These are phyloP conservation scores for Macrosoma leucophasiata DNA, from an alignment of 2,888 invertebrate genomes.

Conservation along the genomic window DNA sequence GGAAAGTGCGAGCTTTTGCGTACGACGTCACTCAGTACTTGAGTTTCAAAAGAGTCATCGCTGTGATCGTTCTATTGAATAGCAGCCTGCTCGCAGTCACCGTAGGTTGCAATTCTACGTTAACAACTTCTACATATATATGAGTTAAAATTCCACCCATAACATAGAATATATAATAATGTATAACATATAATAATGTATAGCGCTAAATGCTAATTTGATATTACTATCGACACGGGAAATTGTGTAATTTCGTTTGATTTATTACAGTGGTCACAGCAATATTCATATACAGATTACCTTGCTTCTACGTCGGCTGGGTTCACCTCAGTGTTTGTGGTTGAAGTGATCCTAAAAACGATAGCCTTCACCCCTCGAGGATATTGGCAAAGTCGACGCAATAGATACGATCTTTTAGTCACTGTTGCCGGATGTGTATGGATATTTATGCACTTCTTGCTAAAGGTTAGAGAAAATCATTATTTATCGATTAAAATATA, in stretches of 20 bases:
- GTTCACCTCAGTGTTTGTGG: conserved; percentile 93
- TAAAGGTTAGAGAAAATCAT: too few species aligned
- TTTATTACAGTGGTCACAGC: conserved; percentile 90
- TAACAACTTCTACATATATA: too few species aligned
- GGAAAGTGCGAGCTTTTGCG: conserved; percentile 92
- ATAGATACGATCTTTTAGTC: conserved; percentile 97
- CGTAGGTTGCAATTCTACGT: too few species aligned
- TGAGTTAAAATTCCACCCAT: too few species aligned
- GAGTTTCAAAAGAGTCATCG: conserved; percentile 95
- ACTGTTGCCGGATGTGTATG: conserved; percentile 97
- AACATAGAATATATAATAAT: too few species aligned
- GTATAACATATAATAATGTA: too few species aligned
- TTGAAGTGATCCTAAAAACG: conserved; percentile 98
- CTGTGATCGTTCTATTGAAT: conserved; percentile 94
- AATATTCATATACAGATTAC: conserved; percentile 84
- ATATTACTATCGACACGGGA: too few species aligned
- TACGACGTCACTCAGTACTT: conserved; percentile 99
- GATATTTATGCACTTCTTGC: conserved; percentile 94
- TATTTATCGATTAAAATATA: too few species aligned
- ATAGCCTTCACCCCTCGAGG: conserved; percentile 98
- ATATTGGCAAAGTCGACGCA: conserved; percentile 98
- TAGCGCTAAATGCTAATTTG: too few species aligned
- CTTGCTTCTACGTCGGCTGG: conserved; percentile 91
- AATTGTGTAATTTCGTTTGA: too few species aligned
- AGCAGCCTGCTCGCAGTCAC: conserved; percentile 93